Base-by-base conservation (phyloP, 1,140 invertebrate genomes). In the Cryptotermes secundus region DNA sequence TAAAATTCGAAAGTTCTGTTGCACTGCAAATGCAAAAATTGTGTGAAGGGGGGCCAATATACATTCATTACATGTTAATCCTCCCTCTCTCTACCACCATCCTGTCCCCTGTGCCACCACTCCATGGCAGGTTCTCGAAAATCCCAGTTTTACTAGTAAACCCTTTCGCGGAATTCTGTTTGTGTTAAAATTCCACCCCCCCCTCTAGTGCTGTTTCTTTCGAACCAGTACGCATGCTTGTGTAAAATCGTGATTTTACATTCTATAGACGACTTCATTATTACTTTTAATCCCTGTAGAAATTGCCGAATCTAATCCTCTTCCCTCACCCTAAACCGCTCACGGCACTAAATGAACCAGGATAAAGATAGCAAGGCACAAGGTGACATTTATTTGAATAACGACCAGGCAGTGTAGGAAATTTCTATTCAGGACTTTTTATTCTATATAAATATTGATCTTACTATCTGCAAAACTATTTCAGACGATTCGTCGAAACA, bases 91-190 rank as follows among this genome's bases (percentile, higher is more conserved):
- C 59, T 72, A 72, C 59, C 59, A 72, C 26, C 59, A 12, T 72
- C 59, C n/a, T 72, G 26, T 31, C 59, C 59, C 59, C n/a, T 72
- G 7, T 72, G 59, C 59, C 31, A 31, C 59, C 26, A 26, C 59
- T 72, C 14, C 59, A 72, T 4, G 59, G 59, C 59, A 72, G 59
- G 31, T n/a, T 72, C 59, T 31, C 59, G 59, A 72, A 72, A 72
- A 72, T 72, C 59, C 59, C 59, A 31, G 26, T 72, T 72, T 72
- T n/a, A n/a, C n/a, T n/a, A n/a, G n/a, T n/a, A 72, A 72, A 72
- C 59, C 59, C 59, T 72, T 72, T n/a, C 4, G 59, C n/a, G n/a
- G 59, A 72, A 31, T 72, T 31, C 59, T 31, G 59, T 72, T 72
- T 72, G 59, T 31, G 59, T 72, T 72, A 31, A 72, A 72, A 72